These are phyloP conservation scores for Chionoecetes opilio DNA, from an alignment of 1,140 invertebrate genomes.

Conservation along the genomic window DNA sequence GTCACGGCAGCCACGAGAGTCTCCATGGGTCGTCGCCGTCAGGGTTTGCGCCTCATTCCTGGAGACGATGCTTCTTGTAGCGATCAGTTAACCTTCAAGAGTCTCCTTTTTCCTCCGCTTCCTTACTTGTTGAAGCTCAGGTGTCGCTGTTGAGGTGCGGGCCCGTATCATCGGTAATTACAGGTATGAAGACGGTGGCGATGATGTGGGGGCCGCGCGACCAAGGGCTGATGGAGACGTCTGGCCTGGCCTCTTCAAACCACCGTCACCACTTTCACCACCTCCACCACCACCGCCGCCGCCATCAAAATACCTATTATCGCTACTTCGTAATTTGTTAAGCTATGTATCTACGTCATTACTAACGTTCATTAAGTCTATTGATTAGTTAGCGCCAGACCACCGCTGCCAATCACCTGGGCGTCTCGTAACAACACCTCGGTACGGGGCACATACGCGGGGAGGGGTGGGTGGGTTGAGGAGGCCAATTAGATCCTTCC, in stretches of 20 bases:
- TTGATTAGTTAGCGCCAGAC: neutral
- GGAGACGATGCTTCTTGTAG: neutral
- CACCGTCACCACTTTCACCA: neutral
- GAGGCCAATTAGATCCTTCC: neutral
- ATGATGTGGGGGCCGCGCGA: neutral
- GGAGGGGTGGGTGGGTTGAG: neutral
- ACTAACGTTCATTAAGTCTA: neutral
- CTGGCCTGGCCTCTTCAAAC: neutral
- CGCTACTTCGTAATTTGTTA: neutral
- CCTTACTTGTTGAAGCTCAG: neutral
- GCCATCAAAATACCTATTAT: neutral
- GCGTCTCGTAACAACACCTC: neutral
- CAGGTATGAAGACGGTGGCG: conserved; percentile 14
- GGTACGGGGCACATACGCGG: neutral
- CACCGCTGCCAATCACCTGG: neutral
- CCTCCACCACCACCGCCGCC: neutral
- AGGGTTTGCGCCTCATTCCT: neutral
- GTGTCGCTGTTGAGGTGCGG: neutral
- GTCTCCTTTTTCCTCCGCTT: conserved; percentile 2
- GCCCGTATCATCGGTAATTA: neutral
- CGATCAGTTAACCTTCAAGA: neutral
- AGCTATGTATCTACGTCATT: neutral
- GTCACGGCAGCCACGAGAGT: neutral
- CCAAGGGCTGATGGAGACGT: conserved; percentile 15
- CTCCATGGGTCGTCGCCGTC: neutral